Percentiles rank a stretch among this genome's conserved stretches.
phyloP scores from a whole-genome alignment of 2,888 invertebrate genomes.

The Koerneria pararmatus region DNA sequence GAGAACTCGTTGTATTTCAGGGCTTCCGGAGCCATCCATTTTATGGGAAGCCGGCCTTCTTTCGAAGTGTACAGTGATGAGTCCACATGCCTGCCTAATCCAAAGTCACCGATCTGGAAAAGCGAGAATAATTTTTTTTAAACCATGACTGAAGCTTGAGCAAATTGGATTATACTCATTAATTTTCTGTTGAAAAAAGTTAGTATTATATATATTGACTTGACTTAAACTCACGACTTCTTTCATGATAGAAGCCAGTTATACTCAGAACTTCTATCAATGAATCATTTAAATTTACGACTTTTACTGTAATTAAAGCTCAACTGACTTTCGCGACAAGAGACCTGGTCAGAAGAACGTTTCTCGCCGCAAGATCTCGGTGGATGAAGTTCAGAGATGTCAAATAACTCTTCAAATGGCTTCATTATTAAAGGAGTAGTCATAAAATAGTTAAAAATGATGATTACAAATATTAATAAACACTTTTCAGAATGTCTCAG shows the following conservation, averaged over 20 bases:
- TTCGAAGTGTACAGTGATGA: conserved; percentile 45
- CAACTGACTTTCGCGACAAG: conserved; percentile 44
- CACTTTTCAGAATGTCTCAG: neutral
- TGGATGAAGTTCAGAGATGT: conserved; percentile 44
- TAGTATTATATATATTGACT: too few species aligned
- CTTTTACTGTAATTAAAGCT: too few species aligned
- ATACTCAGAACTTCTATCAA: too few species aligned
- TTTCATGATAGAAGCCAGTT: too few species aligned
- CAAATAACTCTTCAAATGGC: conserved; percentile 34
- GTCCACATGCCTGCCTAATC: conserved; percentile 45
- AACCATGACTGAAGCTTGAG: too few species aligned
- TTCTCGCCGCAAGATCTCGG: conserved; percentile 45
- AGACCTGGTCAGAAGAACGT: conserved; percentile 41
- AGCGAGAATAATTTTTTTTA: too few species aligned
- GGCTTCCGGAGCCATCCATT: conserved; percentile 52
- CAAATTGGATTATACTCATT: too few species aligned
- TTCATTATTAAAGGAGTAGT: neutral
- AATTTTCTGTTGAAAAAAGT: too few species aligned
- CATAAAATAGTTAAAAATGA: too few species aligned
- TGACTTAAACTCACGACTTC: too few species aligned
- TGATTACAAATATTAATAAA: too few species aligned
- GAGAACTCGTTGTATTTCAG: conserved; percentile 46
- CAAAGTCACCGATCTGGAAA: conserved; percentile 47
- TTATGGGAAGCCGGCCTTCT: conserved; percentile 46
- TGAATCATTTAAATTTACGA: too few species aligned